Percentiles rank a stretch among this genome's conserved stretches.
phyloP scores from a whole-genome alignment of 2,113 vertebrate genomes.

The Oceanodroma tethys region DNA sequence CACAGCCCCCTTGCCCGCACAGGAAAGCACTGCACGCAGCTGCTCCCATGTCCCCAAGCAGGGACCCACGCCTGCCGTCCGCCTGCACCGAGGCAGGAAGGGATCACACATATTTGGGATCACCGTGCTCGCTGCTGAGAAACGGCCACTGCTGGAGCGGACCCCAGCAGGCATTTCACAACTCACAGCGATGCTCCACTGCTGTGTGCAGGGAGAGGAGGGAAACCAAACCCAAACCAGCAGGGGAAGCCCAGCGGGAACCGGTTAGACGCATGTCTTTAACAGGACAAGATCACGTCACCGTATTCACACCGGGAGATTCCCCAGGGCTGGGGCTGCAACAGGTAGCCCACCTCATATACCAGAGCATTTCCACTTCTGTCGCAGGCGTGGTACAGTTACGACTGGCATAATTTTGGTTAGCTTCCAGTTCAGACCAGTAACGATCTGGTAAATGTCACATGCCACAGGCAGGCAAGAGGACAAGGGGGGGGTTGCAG shows the following conservation, averaged over 20 bases:
- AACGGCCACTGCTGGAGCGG: not conserved
- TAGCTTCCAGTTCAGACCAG: conserved; percentile 6
- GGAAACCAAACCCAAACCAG: not conserved
- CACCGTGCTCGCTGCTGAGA: not conserved
- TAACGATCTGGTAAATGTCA: not conserved
- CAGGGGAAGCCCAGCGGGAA: not conserved
- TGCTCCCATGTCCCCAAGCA: not conserved
- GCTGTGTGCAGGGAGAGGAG: not conserved
- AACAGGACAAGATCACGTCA: not conserved
- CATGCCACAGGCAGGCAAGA: not conserved
- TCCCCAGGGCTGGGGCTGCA: not conserved
- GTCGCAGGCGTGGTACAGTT: accelerated
- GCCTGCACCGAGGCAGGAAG: not conserved
- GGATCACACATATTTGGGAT: not conserved
- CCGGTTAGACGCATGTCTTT: not conserved
- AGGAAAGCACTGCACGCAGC: not conserved
- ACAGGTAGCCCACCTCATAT: not conserved
- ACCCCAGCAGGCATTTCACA: not conserved
- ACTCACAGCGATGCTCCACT: accelerated
- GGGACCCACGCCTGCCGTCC: not conserved
- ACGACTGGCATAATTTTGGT: not conserved
- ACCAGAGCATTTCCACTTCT: not conserved
- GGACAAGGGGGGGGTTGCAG: not conserved
- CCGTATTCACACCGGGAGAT: not conserved
- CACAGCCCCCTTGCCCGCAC: not conserved